Conservation (phyloP, 2,797 vertebrate genomes). For the Microctenopoma stevenorrisi region DNA sequence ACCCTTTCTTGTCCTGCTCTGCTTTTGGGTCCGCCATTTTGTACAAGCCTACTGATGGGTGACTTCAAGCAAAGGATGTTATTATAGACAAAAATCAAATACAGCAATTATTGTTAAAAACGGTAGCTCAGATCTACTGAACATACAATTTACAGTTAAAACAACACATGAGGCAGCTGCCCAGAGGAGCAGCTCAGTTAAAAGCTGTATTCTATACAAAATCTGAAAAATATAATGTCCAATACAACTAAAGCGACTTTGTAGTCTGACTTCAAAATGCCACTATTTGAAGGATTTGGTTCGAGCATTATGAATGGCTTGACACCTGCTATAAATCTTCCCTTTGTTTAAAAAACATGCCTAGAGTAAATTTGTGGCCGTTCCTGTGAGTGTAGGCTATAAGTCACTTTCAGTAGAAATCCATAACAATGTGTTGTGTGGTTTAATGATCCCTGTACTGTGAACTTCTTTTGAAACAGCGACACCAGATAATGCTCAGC, state of each 20-base stretch:
- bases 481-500: neutral
- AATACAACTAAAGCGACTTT: slow-evolving; percentile 41
- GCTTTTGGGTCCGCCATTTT: too few relatives aligned
- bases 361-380: slow-evolving; percentile 41
- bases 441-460: slow-evolving; percentile 19
- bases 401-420: slow-evolving; percentile 33
- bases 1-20: too few relatives aligned
- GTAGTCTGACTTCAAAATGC: slow-evolving; percentile 31
- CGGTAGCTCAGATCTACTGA: slow-evolving; percentile 9
- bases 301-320: slow-evolving; percentile 26
- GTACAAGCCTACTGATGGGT: too few relatives aligned
- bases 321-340: slow-evolving; percentile 40
- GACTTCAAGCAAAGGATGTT: slow-evolving; percentile 29
- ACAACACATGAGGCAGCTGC: slow-evolving; percentile 29
- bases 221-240: slow-evolving; percentile 33
- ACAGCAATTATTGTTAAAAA: neutral
- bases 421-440: slow-evolving; percentile 21
- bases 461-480: neutral
- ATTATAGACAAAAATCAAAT: slow-evolving; percentile 1
- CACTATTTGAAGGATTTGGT: slow-evolving; percentile 28
- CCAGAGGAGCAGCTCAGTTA: slow-evolving; percentile 30
- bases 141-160: slow-evolving; percentile 29
- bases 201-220: slow-evolving; percentile 16
- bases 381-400: slow-evolving; percentile 19
- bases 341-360: slow-evolving; percentile 19